Evolutionary conservation across 2,888 invertebrate genomes (phyloP), one percentile per base, ranked within the genome.

Genomic region (Petrolisthes cinctipes): DNA sequence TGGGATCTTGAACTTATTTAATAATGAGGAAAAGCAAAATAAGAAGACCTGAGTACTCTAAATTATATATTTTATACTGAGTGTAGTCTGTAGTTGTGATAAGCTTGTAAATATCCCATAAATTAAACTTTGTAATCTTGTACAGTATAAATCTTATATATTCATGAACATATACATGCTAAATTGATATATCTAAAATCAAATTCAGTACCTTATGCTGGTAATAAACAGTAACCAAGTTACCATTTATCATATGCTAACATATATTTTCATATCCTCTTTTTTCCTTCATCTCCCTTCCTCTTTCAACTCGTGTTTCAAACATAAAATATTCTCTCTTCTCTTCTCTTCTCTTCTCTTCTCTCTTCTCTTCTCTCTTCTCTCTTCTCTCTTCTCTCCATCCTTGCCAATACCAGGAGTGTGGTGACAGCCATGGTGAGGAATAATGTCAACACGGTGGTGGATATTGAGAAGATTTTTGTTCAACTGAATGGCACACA

Each of bases 381-480:
- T 6, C 75, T 57, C 83, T 37, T 37, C n/a, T 54, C 57, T 37
- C n/a, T 54, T 57, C 83, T n/a, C 76, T n/a, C 76, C 56, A 37
- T 73, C 53, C 61, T 53, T 20, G 11, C 23, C 37, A 83, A 23
- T n/a, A 23, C 5, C 82, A 88, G 88, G 88, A 88, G 88, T 71
- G 82, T 85, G 51, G 87, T 84, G 78, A 83, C 88, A 56, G 90
- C 89, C 14, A 14, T 86, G 57, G 89, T 90, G 6, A 81, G 79
- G 9, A 86, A 86, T 54, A 73, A 83, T 20, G 81, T 88, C 53
- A 88, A 88, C 78, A 88, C 89, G 4, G 75, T 88, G 4, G 89
- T 90, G 51, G 89, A 90, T 61, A 89, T 90, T 11, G 88, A 89
- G 66, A 83, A 85, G 51, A 78, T 90, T 20, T 79, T 85, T 4